Percentiles rank a stretch among this genome's conserved stretches.
These are phyloP conservation scores for Monoplex corrugatus DNA, from an alignment of 2,888 invertebrate species.

Conservation along the genomic window DNA sequence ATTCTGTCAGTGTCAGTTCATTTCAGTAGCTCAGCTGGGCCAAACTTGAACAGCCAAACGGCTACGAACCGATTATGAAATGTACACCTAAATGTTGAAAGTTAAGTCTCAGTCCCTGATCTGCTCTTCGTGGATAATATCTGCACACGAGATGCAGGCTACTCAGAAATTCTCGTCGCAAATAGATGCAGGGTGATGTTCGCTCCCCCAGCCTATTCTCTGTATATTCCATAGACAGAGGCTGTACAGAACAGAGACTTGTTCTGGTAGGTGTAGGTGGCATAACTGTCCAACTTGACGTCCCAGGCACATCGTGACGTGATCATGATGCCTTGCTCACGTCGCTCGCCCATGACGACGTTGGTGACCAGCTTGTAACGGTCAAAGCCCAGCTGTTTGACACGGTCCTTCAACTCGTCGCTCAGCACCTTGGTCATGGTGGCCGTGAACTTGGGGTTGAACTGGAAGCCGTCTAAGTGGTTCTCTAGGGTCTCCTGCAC, in stretches of 20 bases:
- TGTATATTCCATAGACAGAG: conserved; percentile 69
- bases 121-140: too few species aligned
- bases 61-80: too few species aligned
- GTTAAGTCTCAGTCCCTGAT: too few species aligned
- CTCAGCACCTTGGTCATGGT: conserved; percentile 66
- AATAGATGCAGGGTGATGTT: too few species aligned
- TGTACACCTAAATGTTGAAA: too few species aligned
- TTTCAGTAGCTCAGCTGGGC: too few species aligned
- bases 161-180: too few species aligned
- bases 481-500: conserved; percentile 59
- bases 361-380: conserved; percentile 69
- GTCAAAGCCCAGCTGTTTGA: conserved; percentile 66
- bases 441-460: conserved; percentile 64
- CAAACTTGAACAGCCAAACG: too few species aligned
- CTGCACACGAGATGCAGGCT: too few species aligned
- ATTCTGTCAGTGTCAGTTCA: too few species aligned
- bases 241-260: conserved; percentile 66
- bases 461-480: conserved; percentile 63
- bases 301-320: conserved; percentile 71
- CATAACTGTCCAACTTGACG: conserved; percentile 65
- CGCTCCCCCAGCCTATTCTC: conserved; percentile 58
- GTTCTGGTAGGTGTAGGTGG: conserved; percentile 66
- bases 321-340: conserved; percentile 65
- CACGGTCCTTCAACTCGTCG: conserved; percentile 71
- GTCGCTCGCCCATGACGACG: conserved; percentile 67